These are phyloP conservation scores for Tetragnatha versicolor DNA, from an alignment of 1,140 invertebrate species.

Conservation along the genomic window DNA sequence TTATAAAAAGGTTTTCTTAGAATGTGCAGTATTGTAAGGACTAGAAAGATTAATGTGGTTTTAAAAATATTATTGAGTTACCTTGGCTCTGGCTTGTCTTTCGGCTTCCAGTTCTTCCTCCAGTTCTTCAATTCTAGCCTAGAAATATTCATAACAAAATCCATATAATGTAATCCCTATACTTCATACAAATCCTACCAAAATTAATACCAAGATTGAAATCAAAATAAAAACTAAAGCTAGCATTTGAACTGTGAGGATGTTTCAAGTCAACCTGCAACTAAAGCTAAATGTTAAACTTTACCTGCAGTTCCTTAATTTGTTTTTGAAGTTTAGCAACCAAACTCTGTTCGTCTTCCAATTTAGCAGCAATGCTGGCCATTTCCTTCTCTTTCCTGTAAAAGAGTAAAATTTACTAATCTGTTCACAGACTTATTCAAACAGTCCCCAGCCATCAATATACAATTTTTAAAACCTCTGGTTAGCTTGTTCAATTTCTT, in stretches of 20 bases:
- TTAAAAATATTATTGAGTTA: too few species aligned
- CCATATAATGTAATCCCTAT: neutral
- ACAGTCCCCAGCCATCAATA: neutral
- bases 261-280: neutral
- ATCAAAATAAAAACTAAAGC: too few species aligned
- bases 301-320: constrained; percentile 97
- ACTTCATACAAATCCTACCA: neutral
- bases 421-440: neutral
- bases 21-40: too few species aligned
- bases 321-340: constrained; percentile 96
- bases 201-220: too few species aligned
- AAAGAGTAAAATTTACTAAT: neutral
- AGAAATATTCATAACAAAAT: neutral
- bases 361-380: constrained; percentile 89
- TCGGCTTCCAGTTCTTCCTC: constrained; percentile 98
- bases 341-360: constrained; percentile 97
- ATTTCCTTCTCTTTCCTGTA: constrained; percentile 94
- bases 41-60: too few species aligned
- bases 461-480: constrained; percentile 66
- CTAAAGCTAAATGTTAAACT: neutral
- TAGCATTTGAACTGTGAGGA: neutral
- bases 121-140: constrained; percentile 91
- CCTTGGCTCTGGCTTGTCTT: constrained; percentile 91
- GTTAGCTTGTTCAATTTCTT: constrained; percentile 95
- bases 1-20: too few species aligned